Evolutionary conservation across 2,797 vertebrate genomes (phyloP).

Genomic region (Holocentrus rufus): DNA sequence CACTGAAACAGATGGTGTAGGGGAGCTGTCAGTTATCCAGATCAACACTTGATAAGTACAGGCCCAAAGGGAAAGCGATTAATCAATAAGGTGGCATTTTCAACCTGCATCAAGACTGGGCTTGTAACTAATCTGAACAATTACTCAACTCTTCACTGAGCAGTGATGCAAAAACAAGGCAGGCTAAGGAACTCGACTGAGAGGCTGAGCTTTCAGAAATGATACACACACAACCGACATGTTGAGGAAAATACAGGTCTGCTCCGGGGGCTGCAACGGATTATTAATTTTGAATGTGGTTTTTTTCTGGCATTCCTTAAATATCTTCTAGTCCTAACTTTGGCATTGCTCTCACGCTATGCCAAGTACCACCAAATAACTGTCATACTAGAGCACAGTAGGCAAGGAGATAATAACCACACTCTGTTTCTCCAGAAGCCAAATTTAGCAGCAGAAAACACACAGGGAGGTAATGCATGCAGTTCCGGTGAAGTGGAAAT

Average conservation of each 20-base stretch:
- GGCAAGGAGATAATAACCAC: background rate
- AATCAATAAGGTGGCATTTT: slow-evolving; percentile 4
- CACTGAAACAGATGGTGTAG: background rate
- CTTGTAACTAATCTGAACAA: slow-evolving; percentile 38
- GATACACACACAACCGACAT: background rate
- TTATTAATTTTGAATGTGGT: background rate
- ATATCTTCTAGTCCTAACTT: background rate
- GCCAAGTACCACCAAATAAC: background rate
- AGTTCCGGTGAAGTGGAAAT: too few relatives aligned
- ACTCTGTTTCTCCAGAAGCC: background rate
- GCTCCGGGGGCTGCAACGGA: background rate
- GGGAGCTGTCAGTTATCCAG: background rate
- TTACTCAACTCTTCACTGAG: slow-evolving; percentile 24
- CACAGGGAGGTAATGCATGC: background rate
- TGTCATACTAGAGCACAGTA: too few relatives aligned
- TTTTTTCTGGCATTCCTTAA: background rate
- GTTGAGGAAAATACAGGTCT: background rate
- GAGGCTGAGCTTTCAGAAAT: background rate
- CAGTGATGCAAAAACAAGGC: slow-evolving; percentile 28
- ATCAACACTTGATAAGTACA: slow-evolving; percentile 6
- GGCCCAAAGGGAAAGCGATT: slow-evolving; percentile 7
- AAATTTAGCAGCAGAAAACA: background rate
- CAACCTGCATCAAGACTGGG: slow-evolving; percentile 49
- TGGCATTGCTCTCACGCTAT: background rate
- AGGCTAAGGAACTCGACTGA: slow-evolving; percentile 5